Evolutionary conservation across 1,140 invertebrate species (phyloP).

Genomic region (Drosophila sechellia): DNA sequence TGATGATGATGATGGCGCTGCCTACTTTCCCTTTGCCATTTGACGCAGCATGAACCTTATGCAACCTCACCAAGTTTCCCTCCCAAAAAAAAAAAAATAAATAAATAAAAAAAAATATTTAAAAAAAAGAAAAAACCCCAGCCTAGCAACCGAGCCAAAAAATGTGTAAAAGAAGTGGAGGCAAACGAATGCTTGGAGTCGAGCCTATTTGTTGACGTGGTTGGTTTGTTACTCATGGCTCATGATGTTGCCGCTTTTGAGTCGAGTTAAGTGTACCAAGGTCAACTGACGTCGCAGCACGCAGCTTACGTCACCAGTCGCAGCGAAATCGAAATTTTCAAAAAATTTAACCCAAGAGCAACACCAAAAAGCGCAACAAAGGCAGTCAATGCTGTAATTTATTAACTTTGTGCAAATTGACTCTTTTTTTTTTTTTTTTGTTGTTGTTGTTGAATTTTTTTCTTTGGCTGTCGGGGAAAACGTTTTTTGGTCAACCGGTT

Average conservation of each 20-base stretch:
- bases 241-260: constrained; percentile 22
- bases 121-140: constrained; percentile 3
- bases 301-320: constrained; percentile 64
- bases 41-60: constrained; percentile 41
- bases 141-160: constrained; percentile 42
- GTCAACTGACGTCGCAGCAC: constrained; percentile 70
- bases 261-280: constrained; percentile 67
- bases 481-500: constrained; percentile 39
- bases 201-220: constrained; percentile 47
- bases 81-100: constrained; percentile 3
- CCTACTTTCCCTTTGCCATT: constrained; percentile 52
- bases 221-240: constrained; percentile 11
- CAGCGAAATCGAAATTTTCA: constrained; percentile 57
- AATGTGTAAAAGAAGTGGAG: constrained; percentile 9
- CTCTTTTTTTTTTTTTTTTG: constrained; percentile 10
- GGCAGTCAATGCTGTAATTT: constrained; percentile 72
- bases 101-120: constrained; percentile 7
- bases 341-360: constrained; percentile 61
- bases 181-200: constrained; percentile 7
- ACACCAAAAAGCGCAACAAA: constrained; percentile 19
- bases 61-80: constrained; percentile 39
- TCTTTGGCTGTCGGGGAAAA: constrained; percentile 33
- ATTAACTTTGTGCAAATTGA: constrained; percentile 70
- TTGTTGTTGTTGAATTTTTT: neutral
- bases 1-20: neutral